phyloP scores from a whole-genome alignment of 2,797 vertebrate species.

The Bryconaethiops microstoma region DNA sequence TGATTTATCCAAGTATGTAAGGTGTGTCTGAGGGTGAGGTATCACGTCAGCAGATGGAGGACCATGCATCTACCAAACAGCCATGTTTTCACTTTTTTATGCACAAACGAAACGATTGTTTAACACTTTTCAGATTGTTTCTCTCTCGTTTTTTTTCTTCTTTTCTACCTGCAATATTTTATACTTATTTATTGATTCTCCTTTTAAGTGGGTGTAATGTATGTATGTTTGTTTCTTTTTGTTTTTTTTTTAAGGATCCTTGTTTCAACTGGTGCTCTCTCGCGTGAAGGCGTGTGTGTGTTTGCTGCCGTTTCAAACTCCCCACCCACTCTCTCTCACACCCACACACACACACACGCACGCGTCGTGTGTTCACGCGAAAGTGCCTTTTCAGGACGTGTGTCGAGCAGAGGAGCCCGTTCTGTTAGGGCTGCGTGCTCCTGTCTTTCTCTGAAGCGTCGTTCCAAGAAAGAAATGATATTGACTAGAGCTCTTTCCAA shows the following conservation, averaged over 20 bases:
- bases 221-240: neutral
- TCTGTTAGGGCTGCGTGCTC: slow-evolving; percentile 69
- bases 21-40: slow-evolving; percentile 9
- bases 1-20: neutral
- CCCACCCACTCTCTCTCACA: slow-evolving; percentile 17
- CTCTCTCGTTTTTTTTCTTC: slow-evolving; percentile 26
- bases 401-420: slow-evolving; percentile 52
- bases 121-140: slow-evolving; percentile 49
- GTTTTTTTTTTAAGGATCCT: neutral
- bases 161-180: slow-evolving; percentile 57
- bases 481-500: slow-evolving; percentile 54
- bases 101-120: slow-evolving; percentile 43
- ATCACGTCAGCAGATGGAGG: neutral
- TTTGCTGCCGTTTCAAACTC: slow-evolving; percentile 23
- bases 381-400: slow-evolving; percentile 90
- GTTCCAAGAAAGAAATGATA: slow-evolving; percentile 53
- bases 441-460: slow-evolving; percentile 70
- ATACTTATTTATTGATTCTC: slow-evolving; percentile 50
- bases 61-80: slow-evolving; percentile 42
- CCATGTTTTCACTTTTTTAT: slow-evolving; percentile 58
- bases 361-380: slow-evolving; percentile 70
- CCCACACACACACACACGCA: slow-evolving; percentile 28
- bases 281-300: slow-evolving; percentile 58
- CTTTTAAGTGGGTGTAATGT: neutral
- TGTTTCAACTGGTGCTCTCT: slow-evolving; percentile 55